phyloP scores from a whole-genome alignment of 2,797 vertebrate species.

The Argentina silus region DNA sequence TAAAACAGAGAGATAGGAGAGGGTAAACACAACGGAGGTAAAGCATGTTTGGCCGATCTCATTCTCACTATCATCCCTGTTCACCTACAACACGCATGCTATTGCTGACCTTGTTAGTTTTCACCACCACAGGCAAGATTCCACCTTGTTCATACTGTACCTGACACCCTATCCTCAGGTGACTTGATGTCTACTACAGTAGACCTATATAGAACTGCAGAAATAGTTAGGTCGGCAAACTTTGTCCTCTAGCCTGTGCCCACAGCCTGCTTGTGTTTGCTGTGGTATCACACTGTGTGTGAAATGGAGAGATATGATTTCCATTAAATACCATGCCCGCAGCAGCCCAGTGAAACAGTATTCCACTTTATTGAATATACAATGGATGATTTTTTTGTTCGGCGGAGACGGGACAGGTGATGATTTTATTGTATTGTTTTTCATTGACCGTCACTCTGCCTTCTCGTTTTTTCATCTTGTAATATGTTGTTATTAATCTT shows the following conservation, averaged over 20 bases:
- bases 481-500: conserved; percentile 46
- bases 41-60: background rate
- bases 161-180: conserved; percentile 57
- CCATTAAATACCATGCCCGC: conserved; percentile 38
- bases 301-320: conserved; percentile 48
- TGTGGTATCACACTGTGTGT: conserved; percentile 29
- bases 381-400: conserved; percentile 58
- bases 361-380: conserved; percentile 63
- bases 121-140: conserved; percentile 45
- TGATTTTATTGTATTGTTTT: conserved; percentile 60
- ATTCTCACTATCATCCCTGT: conserved; percentile 23
- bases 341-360: conserved; percentile 56
- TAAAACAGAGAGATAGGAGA: background rate
- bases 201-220: conserved; percentile 58
- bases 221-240: conserved; percentile 61
- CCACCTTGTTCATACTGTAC: conserved; percentile 37
- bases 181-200: conserved; percentile 54
- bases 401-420: conserved; percentile 36
- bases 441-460: conserved; percentile 37
- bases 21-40: background rate
- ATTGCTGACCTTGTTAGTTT: conserved; percentile 52
- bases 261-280: conserved; percentile 14
- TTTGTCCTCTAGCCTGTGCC: conserved; percentile 44
- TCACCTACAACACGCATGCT: conserved; percentile 36
- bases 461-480: conserved; percentile 59